These are phyloP conservation scores for Aptenodytes forsteri DNA, from an alignment of 2,113 vertebrate genomes.

Conservation along the genomic window DNA sequence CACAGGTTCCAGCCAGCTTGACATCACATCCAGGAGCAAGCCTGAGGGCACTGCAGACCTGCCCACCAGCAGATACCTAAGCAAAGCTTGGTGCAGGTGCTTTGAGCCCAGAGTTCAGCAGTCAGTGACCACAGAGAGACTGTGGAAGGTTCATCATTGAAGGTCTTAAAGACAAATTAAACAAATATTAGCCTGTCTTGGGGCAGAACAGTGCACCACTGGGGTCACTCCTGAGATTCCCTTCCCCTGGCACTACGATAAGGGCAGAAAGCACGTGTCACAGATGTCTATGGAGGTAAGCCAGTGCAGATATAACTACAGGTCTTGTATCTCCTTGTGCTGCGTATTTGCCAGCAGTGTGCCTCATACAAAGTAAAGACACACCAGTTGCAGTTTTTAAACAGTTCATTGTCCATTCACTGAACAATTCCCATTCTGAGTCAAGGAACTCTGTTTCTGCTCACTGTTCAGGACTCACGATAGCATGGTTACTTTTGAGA, in stretches of 20 bases:
- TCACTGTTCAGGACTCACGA: background rate
- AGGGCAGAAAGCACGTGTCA: accelerated
- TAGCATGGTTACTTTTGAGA: background rate
- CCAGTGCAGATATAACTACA: background rate
- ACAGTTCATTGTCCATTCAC: background rate
- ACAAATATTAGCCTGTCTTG: background rate
- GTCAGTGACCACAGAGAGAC: accelerated
- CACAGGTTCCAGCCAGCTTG: background rate
- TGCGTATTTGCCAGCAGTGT: background rate
- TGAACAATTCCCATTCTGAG: background rate
- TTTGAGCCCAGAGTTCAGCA: background rate
- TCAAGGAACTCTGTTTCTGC: background rate
- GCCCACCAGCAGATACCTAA: background rate
- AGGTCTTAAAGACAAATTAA: background rate
- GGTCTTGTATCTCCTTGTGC: background rate
- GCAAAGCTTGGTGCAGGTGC: background rate
- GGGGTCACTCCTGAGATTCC: background rate
- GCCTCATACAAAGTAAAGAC: background rate
- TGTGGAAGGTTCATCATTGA: background rate
- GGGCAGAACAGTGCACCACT: background rate
- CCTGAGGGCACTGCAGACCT: background rate
- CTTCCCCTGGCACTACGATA: background rate
- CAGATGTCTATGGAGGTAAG: background rate
- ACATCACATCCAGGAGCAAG: background rate
- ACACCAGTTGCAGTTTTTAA: background rate